These are phyloP conservation scores for Cheumatopsyche charites DNA, from an alignment of 1,140 invertebrate genomes.

Conservation along the genomic window DNA sequence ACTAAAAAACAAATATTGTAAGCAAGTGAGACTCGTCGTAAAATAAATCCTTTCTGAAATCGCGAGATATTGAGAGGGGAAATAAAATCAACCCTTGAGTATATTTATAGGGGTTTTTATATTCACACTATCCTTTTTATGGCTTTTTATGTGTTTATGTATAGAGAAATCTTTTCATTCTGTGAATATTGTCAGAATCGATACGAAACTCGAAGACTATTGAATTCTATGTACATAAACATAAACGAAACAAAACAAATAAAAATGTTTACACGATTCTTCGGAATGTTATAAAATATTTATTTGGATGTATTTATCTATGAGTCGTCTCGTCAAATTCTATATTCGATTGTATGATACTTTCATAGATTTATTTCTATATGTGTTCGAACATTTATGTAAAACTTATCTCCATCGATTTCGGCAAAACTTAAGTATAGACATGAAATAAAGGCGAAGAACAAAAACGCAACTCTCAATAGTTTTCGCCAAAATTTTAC, in stretches of 20 bases:
- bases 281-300: no score
- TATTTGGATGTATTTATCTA: no score
- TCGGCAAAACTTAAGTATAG: no score
- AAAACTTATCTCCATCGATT: no score
- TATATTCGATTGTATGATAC: no score
- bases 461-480: no score
- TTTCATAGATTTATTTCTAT: no score
- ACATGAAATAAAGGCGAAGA: no score
- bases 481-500: no score
- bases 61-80: conserved; percentile 38
- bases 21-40: conserved; percentile 38
- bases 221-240: conserved; percentile 10
- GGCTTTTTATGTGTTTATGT: conserved; percentile 16
- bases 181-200: background rate
- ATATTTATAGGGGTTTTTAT: conserved; percentile 40
- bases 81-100: conserved; percentile 43
- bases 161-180: conserved; percentile 24
- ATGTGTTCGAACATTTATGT: no score
- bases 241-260: background rate
- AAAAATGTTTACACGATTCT: no score
- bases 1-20: conserved; percentile 40
- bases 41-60: conserved; percentile 40
- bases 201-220: conserved; percentile 7
- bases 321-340: no score
- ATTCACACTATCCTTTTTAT: conserved; percentile 38